phyloP scores from a whole-genome alignment of 2,113 vertebrate genomes.

The Forbesichthys papilliferus region DNA sequence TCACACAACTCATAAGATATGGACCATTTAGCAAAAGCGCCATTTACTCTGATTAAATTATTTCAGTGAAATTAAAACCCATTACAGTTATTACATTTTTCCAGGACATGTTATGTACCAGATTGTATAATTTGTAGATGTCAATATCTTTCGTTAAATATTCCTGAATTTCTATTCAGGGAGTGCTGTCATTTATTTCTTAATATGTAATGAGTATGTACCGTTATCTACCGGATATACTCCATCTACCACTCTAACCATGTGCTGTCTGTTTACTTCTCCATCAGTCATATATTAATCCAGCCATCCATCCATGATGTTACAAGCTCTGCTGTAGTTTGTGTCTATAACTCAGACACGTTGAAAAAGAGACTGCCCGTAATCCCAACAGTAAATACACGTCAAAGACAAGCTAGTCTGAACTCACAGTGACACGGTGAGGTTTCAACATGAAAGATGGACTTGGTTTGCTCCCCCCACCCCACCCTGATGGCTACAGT shows the following conservation, averaged over 20 bases:
- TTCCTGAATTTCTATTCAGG: too few relatives aligned
- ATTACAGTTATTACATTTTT: too few relatives aligned
- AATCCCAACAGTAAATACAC: constrained; percentile 52
- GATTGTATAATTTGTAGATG: too few relatives aligned
- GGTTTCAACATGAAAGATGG: constrained; percentile 78
- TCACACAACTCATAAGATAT: too few relatives aligned
- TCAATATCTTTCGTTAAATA: too few relatives aligned
- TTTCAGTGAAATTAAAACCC: too few relatives aligned
- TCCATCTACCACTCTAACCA: constrained; percentile 36
- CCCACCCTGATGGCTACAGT: constrained; percentile 70
- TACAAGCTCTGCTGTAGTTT: constrained; percentile 13
- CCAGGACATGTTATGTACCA: too few relatives aligned
- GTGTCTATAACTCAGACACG: constrained; percentile 42
- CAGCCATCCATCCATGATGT: constrained; percentile 12
- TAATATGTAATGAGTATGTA: too few relatives aligned
- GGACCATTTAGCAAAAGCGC: too few relatives aligned
- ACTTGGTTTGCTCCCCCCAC: constrained; percentile 67
- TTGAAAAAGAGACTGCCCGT: constrained; percentile 65
- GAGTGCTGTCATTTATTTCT: too few relatives aligned
- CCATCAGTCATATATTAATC: constrained; percentile 90
- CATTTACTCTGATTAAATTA: too few relatives aligned
- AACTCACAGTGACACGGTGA: constrained; percentile 26
- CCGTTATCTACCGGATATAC: not conserved
- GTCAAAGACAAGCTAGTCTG: constrained; percentile 40
- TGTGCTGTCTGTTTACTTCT: constrained; percentile 83